Evolutionary conservation across 2,888 invertebrate species (phyloP), one percentile per base, ranked within the genome.

Genomic region (Helicoverpa assulta): DNA sequence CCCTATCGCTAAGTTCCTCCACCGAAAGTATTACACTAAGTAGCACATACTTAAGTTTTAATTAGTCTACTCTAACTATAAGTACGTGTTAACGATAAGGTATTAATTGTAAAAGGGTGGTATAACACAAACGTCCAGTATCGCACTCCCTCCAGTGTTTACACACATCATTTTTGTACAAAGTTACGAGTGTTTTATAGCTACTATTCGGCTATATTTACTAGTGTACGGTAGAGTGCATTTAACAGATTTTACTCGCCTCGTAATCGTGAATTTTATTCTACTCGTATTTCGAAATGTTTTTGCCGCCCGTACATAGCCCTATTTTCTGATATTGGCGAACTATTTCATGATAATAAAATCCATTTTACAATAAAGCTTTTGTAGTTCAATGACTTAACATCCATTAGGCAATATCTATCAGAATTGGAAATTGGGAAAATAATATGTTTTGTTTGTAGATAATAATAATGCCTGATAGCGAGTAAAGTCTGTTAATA

Each of bases 121-220:
- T 88, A 85, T 85, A 91, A 91, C 90, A 88, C 90, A 91, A 91
- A 94, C 95, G 95, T 95, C 95, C 95, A 95, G 93, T 94, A 94
- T 95, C 95, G 94, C 94, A 94, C 95, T 95, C 95, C 95, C 95
- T 95, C 95, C 95, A 95, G 91, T 95, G 92, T 93, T 93, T 94
- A 92, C 89, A 95, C 92, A 94, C 93, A 90, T 89, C 84, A 90
- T 91, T 94, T 92, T 94, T 95, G 94, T 95, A 95, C 91, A 94
- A 93, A 94, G 88, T 90, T 90, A 89, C 86, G 84, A 87, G 89
- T 91, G 87, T 89, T 91, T 88, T 87, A 90, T 88, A 85, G 88
- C 91, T 92, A 88, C 87, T 89, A 88, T 88, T 91, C 86, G 88
- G 87, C 90, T 90, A 84, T 88, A 90, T 85, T 82, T 85, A 82